Base-by-base conservation (phyloP, 2,113 vertebrate species). In the Campylorhamphus procurvoides region DNA sequence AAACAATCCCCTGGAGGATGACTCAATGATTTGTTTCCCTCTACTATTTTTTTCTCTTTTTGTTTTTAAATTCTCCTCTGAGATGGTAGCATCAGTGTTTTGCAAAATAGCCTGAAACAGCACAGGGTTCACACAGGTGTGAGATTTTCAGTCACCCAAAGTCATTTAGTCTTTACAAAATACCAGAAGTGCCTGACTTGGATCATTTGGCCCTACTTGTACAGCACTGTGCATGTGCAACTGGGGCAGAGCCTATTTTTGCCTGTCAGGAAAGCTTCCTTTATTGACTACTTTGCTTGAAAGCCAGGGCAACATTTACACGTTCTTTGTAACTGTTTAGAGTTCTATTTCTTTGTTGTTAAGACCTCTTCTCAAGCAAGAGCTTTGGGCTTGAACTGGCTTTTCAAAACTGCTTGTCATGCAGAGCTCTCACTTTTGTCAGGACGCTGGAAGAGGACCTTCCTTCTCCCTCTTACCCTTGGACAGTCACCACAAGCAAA, bases 341-440 rank as follows among this genome's bases (percentile, higher is more conserved):
- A 71, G 14, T 44, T 69, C 4, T 5, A 25, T 19, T n/a, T 42
- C 67, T 66, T 60, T 49, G 19, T 31, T 71, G 47, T 82, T 53
- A 63, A 37, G 22, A 59, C 52, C 27, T 63, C 29, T 52, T 33
- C 22, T 68, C 76, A 78, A 42, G 42, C 47, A 76, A 85, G 37
- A 77, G 33, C 25, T 86, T 68, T 62, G 37, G 66, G 37, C 50
- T 68, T 63, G 42, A 77, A 78, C n/a, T 63, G 22, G 0, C 47
- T 68, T 89, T 46, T 67, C 80, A 82, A 14, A 27, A 68, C 10
- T 33, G 18, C 33, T 72, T 33, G 22, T 62, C 63, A 44, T 0
- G 1, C 60, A 59, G 62, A 87, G 55, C 55, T 77, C 81, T 58
- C 1, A 0, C 68, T 79, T 79, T 55, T 1, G 0, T 37, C 2